A percentile compares a stretch with the other conserved stretches of the same genome.
These are phyloP conservation scores for Ceryle rudis DNA, from an alignment of 2,797 vertebrate genomes.

Conservation along the genomic window DNA sequence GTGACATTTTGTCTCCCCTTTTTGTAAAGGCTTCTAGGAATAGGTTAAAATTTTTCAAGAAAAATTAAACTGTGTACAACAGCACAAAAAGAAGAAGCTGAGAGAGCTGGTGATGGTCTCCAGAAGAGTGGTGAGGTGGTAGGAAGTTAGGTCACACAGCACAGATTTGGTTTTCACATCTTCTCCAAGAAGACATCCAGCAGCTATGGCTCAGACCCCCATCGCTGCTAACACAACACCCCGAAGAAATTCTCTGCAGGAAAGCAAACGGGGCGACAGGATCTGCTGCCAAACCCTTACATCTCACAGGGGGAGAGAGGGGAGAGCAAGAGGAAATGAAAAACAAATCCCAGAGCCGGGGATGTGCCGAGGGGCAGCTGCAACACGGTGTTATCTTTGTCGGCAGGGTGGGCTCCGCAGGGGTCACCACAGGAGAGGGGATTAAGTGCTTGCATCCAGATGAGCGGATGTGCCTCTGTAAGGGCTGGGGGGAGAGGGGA, in stretches of 20 bases:
- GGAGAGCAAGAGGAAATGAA: slow-evolving; percentile 64
- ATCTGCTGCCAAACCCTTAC: slow-evolving; percentile 8
- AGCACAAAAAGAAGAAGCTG: not conserved
- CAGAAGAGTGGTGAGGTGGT: rapidly evolving
- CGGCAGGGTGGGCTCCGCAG: not conserved
- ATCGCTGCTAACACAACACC: not conserved
- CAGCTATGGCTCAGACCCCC: not conserved
- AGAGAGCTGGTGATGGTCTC: not conserved
- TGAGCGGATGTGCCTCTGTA: rapidly evolving
- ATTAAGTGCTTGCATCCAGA: not conserved
- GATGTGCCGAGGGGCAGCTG: not conserved
- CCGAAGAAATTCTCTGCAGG: not conserved
- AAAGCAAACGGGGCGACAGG: not conserved
- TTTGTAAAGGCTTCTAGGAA: not conserved
- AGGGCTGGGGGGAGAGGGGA: not conserved
- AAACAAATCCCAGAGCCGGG: slow-evolving; percentile 18
- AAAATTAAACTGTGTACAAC: not conserved
- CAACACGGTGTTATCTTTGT: not conserved
- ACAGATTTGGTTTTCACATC: not conserved
- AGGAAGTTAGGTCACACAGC: not conserved
- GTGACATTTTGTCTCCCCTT: not conserved
- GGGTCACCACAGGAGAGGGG: not conserved
- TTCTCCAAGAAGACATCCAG: not conserved
- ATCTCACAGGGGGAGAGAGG: not conserved
- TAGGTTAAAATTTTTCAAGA: not conserved